Percentiles rank a stretch among this genome's conserved stretches.
Evolutionary conservation across 1,140 invertebrate genomes (phyloP).

Genomic region (Formica exsecta): DNA sequence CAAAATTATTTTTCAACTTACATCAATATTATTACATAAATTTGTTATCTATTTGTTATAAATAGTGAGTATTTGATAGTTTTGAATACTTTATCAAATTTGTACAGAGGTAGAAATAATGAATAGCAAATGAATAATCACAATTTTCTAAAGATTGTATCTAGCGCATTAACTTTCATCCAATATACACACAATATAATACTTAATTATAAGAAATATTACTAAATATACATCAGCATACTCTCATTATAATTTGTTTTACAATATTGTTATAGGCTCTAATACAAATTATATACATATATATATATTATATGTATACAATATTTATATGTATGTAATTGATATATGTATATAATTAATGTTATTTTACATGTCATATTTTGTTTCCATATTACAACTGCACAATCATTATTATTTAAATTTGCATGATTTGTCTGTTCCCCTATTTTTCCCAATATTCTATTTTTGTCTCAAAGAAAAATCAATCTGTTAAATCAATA

Average conservation of each 20-base stretch:
- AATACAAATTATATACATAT: constrained; percentile 7
- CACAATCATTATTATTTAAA: not conserved
- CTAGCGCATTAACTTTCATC: constrained; percentile 21
- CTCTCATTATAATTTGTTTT: not conserved
- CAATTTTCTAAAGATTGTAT: not conserved
- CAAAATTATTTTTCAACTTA: constrained; percentile 27
- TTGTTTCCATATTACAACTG: not conserved
- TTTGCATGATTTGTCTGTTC: not conserved
- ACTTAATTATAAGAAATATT: constrained; percentile 17
- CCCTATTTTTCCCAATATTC: not conserved
- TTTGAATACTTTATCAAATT: constrained; percentile 62
- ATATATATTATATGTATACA: not conserved
- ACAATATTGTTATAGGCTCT: not conserved
- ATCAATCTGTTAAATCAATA: not conserved
- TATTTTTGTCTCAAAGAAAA: not conserved
- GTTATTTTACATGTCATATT: not conserved
- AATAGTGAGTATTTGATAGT: constrained; percentile 54
- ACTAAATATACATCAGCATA: constrained; percentile 1
- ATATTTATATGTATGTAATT: too few species aligned
- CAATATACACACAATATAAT: not conserved
- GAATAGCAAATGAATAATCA: not conserved
- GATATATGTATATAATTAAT: too few species aligned
- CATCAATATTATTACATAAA: constrained; percentile 1
- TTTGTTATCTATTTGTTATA: not conserved
- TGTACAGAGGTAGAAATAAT: constrained; percentile 25